These are phyloP conservation scores for Drosophila mercatorum DNA, from an alignment of 2,888 invertebrate genomes.

Conservation along the genomic window DNA sequence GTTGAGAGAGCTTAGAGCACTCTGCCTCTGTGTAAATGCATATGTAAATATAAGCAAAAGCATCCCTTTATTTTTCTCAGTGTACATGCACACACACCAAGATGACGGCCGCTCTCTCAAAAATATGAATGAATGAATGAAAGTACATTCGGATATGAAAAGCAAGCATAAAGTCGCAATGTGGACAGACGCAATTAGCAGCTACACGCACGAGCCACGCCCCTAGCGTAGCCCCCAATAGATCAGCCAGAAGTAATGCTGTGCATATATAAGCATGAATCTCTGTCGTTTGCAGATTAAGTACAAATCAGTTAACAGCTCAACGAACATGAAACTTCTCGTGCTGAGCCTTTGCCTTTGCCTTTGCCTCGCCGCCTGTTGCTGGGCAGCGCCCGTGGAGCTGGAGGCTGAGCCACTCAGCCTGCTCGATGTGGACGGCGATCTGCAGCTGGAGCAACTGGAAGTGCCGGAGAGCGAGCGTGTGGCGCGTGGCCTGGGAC, in stretches of 20 bases:
- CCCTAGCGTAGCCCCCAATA: slow-evolving; percentile 8
- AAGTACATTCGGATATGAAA: slow-evolving; percentile 56
- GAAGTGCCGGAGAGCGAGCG: slow-evolving; percentile 47
- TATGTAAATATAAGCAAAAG: too few relatives aligned
- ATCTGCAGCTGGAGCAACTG: slow-evolving; percentile 36
- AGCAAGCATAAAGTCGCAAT: slow-evolving; percentile 30
- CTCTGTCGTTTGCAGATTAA: slow-evolving; percentile 45
- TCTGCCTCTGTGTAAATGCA: too few relatives aligned
- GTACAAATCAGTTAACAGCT: slow-evolving; percentile 46
- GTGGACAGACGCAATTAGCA: slow-evolving; percentile 69
- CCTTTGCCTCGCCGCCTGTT: slow-evolving; percentile 35
- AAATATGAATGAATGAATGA: slow-evolving; percentile 64
- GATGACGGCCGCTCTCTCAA: background rate
- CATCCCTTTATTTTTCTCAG: background rate
- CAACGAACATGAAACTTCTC: slow-evolving; percentile 49
- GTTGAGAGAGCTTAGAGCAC: too few relatives aligned
- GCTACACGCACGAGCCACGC: slow-evolving; percentile 52
- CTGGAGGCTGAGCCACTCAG: slow-evolving; percentile 50
- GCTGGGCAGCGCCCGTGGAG: slow-evolving; percentile 54
- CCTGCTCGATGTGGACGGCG: slow-evolving; percentile 67
- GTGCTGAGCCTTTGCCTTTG: slow-evolving; percentile 43
- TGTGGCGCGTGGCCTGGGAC: slow-evolving; percentile 69
- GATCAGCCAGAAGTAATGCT: slow-evolving; percentile 31
- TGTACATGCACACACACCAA: background rate
- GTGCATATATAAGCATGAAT: slow-evolving; percentile 49